A percentile compares a stretch with the other conserved stretches of the same genome.
phyloP scores from a whole-genome alignment of 2,797 vertebrate genomes.

The Sebastes itinus region DNA sequence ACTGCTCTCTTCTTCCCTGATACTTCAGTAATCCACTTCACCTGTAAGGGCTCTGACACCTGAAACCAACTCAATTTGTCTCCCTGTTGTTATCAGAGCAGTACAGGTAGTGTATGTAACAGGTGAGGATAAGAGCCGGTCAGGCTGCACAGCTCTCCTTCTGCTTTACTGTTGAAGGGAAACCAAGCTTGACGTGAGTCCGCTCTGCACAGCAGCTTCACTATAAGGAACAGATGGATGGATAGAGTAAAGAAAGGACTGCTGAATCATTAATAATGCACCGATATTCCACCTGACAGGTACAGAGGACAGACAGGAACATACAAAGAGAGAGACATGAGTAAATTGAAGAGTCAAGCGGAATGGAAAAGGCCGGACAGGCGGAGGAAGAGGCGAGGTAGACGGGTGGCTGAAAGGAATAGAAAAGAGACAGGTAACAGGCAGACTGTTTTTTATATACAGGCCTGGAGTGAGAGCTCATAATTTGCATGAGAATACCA shows the following conservation, averaged over 20 bases:
- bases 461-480: conserved; percentile 8
- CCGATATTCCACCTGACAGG: conserved; percentile 71
- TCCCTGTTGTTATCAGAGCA: conserved; percentile 25
- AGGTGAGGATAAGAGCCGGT: conserved; percentile 10
- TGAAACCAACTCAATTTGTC: conserved; percentile 57
- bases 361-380: conserved; percentile 11
- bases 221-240: conserved; percentile 35
- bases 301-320: conserved; percentile 1
- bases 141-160: conserved; percentile 22
- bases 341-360: conserved; percentile 39
- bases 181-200: conserved; percentile 46
- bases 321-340: not conserved
- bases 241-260: conserved; percentile 53
- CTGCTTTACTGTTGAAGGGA: conserved; percentile 32
- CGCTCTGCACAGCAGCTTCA: not conserved
- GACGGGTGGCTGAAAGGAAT: conserved; percentile 16
- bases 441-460: not conserved
- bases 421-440: not conserved
- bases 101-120: not conserved
- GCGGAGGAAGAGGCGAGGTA: not conserved
- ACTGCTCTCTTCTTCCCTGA: not conserved
- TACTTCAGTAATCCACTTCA: not conserved
- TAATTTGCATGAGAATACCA: conserved; percentile 57
- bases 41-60: conserved; percentile 26
- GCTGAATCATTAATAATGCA: conserved; percentile 72